A percentile compares a stretch with the other conserved stretches of the same genome.
Evolutionary conservation across 2,113 vertebrate species (phyloP).

Genomic region (Mesoclemmys tuberculata): DNA sequence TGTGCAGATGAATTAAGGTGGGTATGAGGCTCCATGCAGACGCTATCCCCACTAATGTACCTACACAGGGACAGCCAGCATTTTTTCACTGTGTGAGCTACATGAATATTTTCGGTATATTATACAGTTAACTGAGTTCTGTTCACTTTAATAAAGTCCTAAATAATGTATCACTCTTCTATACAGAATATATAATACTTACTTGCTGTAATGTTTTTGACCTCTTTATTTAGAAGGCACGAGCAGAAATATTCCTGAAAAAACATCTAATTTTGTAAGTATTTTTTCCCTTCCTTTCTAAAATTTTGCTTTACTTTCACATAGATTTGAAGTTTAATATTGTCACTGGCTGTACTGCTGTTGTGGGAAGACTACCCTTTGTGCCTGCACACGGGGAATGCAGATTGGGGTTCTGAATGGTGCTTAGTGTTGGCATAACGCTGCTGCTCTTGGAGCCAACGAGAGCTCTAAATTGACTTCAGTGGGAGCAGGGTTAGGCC

Average conservation of each 20-base stretch:
- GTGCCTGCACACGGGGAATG: neutral
- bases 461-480: neutral
- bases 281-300: neutral
- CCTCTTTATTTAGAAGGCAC: constrained; percentile 56
- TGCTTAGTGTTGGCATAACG: neutral
- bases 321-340: neutral
- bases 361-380: neutral
- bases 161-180: neutral
- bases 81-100: neutral
- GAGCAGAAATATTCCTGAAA: neutral
- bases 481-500: neutral
- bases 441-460: neutral
- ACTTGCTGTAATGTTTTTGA: constrained; percentile 15
- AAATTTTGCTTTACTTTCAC: neutral
- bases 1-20: neutral
- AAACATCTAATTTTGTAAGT: constrained; percentile 63
- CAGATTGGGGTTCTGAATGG: neutral
- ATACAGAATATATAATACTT: constrained; percentile 2
- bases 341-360: accelerated
- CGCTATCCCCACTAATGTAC: neutral
- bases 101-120: neutral
- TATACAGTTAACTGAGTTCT: neutral
- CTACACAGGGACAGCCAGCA: neutral
- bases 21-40: neutral
- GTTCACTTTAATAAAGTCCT: neutral